A percentile compares a stretch with the other conserved stretches of the same genome.
phyloP scores from a whole-genome alignment of 2,113 vertebrate species.

The Plectropomus leopardus region DNA sequence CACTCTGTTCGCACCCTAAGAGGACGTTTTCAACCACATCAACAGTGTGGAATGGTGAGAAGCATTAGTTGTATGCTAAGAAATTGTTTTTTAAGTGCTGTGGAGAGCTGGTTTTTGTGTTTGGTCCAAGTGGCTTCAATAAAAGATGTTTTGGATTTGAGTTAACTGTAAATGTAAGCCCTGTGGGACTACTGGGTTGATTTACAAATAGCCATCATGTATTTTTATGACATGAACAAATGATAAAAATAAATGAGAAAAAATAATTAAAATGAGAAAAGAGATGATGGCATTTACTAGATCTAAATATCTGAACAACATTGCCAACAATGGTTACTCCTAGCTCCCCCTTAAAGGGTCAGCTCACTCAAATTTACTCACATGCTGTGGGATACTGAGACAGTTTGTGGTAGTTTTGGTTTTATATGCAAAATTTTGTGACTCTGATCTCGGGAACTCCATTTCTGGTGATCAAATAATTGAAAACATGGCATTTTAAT shows the following conservation, averaged over 20 bases:
- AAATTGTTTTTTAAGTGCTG: slow-evolving; percentile 32
- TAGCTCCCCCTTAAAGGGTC: neutral
- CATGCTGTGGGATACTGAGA: too few species aligned
- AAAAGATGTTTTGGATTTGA: slow-evolving; percentile 62
- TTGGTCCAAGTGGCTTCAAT: slow-evolving; percentile 26
- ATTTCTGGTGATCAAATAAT: neutral
- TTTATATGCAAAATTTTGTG: neutral
- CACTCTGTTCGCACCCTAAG: slow-evolving; percentile 55
- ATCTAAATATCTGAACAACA: neutral
- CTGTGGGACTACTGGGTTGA: slow-evolving; percentile 11
- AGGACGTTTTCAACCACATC: slow-evolving; percentile 56
- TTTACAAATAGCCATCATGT: slow-evolving; percentile 36
- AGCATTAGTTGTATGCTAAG: slow-evolving; percentile 45
- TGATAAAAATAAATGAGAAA: neutral
- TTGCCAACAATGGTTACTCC: fast-evolving
- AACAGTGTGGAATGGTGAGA: slow-evolving; percentile 34
- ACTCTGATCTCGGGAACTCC: neutral
- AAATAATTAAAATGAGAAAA: neutral
- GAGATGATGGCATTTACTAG: neutral
- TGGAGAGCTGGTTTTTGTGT: slow-evolving; percentile 42
- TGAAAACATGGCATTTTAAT: neutral
- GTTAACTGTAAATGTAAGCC: slow-evolving; percentile 9
- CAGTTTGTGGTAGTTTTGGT: neutral
- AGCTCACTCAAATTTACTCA: neutral
- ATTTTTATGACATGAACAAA: slow-evolving; percentile 27